These are phyloP conservation scores for Struthidea cinerea DNA, from an alignment of 2,113 vertebrate species.

Conservation along the genomic window DNA sequence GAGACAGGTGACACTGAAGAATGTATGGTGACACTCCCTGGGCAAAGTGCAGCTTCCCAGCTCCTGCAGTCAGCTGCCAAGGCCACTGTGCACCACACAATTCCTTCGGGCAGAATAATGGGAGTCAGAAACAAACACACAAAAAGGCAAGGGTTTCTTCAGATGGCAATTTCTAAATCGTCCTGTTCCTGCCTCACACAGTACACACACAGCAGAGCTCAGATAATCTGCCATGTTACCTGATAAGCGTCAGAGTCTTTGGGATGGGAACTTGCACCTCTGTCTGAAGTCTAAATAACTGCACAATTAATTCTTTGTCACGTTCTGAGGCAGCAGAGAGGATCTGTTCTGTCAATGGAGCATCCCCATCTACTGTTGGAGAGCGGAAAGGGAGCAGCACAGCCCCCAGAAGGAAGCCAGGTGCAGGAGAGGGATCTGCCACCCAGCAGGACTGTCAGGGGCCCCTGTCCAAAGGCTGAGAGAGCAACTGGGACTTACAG, in stretches of 20 bases:
- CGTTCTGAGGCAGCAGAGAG: neutral
- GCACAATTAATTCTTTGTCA: neutral
- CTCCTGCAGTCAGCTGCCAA: neutral
- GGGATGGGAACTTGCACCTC: neutral
- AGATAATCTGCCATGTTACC: neutral
- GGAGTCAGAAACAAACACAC: neutral
- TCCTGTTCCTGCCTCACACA: neutral
- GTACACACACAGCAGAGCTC: neutral
- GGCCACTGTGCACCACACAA: neutral
- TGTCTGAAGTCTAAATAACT: neutral
- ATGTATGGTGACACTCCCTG: neutral
- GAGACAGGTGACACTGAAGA: neutral
- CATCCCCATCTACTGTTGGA: constrained; percentile 12
- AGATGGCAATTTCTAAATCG: neutral
- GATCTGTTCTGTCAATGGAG: neutral
- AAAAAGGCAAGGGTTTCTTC: neutral
- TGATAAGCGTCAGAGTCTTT: neutral
- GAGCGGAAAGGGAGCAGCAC: neutral
- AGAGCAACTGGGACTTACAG: neutral
- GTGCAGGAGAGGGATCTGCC: neutral
- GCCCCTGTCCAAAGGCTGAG: neutral
- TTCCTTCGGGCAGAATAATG: neutral
- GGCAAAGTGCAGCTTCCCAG: neutral
- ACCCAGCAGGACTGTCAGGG: neutral
- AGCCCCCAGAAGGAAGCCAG: neutral